Percentiles rank a stretch among this genome's conserved stretches.
phyloP scores from a whole-genome alignment of 2,797 vertebrate species.

The Cyclura pinguis region DNA sequence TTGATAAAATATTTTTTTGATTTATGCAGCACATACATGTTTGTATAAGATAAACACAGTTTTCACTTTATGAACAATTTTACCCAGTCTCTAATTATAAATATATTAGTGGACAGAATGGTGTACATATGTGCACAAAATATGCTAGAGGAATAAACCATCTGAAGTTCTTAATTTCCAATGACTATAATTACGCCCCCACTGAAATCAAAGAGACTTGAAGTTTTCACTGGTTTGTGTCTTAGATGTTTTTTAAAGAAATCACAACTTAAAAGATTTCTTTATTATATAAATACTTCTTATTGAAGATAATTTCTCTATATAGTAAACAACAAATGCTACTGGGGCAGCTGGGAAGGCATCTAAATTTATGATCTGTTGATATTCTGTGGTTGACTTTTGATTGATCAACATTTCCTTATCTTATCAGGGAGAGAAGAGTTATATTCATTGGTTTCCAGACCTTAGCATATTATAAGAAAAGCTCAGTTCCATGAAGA shows the following conservation, averaged over 20 bases:
- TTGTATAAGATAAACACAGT: not conserved
- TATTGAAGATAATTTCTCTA: constrained; percentile 40
- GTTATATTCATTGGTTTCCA: constrained; percentile 82
- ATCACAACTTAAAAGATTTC: constrained; percentile 16
- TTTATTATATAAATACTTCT: constrained; percentile 30
- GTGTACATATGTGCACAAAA: not conserved
- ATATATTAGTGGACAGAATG: not conserved
- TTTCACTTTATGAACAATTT: not conserved
- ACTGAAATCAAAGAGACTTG: not conserved
- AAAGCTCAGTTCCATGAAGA: constrained; percentile 78
- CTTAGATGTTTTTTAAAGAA: constrained; percentile 39
- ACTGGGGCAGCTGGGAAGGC: constrained; percentile 35
- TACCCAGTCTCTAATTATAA: not conserved
- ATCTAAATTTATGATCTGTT: constrained; percentile 79
- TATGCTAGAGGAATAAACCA: not conserved
- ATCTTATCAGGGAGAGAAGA: constrained; percentile 83
- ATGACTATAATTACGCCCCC: not conserved
- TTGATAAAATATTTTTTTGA: not conserved
- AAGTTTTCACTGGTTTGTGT: not conserved
- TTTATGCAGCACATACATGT: not conserved
- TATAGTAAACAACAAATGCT: constrained; percentile 47
- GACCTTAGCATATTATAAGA: constrained; percentile 80
- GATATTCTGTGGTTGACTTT: constrained; percentile 71
- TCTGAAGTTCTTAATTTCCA: not conserved
- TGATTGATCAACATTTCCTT: constrained; percentile 82